Conservation (phyloP, 2,797 vertebrate species). For the Tachyglossus aculeatus region DNA sequence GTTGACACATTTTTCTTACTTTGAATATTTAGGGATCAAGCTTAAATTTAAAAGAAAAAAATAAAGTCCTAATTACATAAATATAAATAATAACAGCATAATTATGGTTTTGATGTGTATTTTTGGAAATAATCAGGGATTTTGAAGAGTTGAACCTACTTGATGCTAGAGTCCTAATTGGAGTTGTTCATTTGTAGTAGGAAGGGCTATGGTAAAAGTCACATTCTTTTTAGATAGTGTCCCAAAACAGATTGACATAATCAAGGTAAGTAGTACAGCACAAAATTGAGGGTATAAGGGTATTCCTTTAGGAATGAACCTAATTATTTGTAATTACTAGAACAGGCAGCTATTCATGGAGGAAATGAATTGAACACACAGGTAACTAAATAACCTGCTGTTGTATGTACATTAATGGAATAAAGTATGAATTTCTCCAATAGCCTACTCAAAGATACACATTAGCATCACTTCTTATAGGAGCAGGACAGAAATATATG, state of each 20-base stretch:
- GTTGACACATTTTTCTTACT: background rate
- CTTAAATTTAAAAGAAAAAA: background rate
- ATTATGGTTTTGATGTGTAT: background rate
- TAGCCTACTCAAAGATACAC: no score
- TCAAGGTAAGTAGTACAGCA: background rate
- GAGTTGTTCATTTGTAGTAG: background rate
- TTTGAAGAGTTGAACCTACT: conserved; percentile 1
- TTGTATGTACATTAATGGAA: background rate
- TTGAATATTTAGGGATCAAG: background rate
- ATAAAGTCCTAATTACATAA: background rate
- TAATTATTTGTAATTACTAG: conserved; percentile 45
- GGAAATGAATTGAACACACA: conserved; percentile 7
- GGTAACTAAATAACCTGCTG: background rate
- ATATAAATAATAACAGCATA: background rate
- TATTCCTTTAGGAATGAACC: background rate
- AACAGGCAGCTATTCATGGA: background rate
- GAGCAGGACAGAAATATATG: no score
- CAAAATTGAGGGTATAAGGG: background rate
- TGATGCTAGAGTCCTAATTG: background rate
- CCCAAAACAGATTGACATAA: conserved; percentile 15
- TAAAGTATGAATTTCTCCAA: no score
- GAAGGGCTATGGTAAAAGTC: background rate
- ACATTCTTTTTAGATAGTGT: background rate
- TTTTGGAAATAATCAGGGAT: background rate
- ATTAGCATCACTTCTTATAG: no score